phyloP scores from a whole-genome alignment of 1,140 invertebrate species.

The Plectus sambesii region DNA sequence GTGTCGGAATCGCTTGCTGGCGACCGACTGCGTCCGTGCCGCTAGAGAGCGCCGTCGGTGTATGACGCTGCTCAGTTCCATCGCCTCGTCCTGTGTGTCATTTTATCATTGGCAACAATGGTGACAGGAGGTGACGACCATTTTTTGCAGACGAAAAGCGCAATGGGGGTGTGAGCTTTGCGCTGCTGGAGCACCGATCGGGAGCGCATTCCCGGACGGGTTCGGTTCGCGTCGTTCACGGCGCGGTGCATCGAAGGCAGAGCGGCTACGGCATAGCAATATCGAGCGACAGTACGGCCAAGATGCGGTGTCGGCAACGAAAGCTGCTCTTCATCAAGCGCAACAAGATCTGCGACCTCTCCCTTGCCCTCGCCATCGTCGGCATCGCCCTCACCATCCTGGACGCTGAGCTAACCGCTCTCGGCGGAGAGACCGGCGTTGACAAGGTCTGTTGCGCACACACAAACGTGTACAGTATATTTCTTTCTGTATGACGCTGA shows the following conservation, averaged over 20 bases:
- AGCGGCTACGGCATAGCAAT: slow-evolving; percentile 44
- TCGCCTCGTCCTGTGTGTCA: too few species aligned
- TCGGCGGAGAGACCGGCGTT: too few species aligned
- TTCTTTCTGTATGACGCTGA: too few species aligned
- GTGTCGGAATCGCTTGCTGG: too few species aligned
- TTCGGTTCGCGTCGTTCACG: slow-evolving; percentile 15
- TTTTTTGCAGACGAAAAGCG: slow-evolving; percentile 36
- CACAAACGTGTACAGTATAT: too few species aligned
- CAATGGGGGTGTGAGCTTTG: slow-evolving; percentile 36
- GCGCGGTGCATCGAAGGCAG: slow-evolving; percentile 30
- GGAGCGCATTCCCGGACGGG: slow-evolving; percentile 8
- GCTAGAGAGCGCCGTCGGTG: too few species aligned
- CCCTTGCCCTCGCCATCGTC: slow-evolving; percentile 34
- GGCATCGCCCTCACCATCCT: slow-evolving; percentile 41
- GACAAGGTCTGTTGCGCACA: too few species aligned
- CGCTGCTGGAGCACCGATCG: slow-evolving; percentile 8
- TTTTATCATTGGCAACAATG: too few species aligned
- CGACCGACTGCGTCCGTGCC: too few species aligned
- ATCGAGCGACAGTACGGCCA: slow-evolving; percentile 42
- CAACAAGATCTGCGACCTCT: slow-evolving; percentile 43
- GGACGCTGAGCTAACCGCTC: slow-evolving; percentile 38
- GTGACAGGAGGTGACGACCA: too few species aligned
- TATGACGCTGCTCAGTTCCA: too few species aligned
- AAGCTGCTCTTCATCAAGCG: slow-evolving; percentile 33
- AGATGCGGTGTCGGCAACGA: slow-evolving; percentile 41